Evolutionary conservation across 2,888 invertebrate species (phyloP).

Genomic region (Dolomedes plantarius): DNA sequence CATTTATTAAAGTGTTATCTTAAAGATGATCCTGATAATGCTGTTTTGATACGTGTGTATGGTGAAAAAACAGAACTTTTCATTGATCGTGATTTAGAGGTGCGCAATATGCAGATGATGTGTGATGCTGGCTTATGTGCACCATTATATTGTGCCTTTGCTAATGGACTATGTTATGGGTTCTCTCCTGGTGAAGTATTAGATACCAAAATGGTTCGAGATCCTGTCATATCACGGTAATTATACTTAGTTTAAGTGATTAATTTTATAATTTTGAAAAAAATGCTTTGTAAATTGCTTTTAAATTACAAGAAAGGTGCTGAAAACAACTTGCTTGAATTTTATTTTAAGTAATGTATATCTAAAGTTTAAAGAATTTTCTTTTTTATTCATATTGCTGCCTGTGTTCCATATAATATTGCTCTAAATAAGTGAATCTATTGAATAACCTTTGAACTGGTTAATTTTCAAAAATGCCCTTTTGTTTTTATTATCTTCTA

Average conservation of each 20-base stretch:
- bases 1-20: constrained; percentile 88
- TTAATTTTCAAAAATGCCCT: too few species aligned
- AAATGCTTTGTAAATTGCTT: not conserved
- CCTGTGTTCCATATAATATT: too few species aligned
- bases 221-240: constrained; percentile 74
- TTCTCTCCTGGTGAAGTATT: constrained; percentile 86
- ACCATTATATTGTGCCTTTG: constrained; percentile 90
- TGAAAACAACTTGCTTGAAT: too few species aligned
- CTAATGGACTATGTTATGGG: constrained; percentile 95
- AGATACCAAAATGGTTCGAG: constrained; percentile 81
- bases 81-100: constrained; percentile 90
- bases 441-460: too few species aligned
- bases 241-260: not conserved
- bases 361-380: too few species aligned
- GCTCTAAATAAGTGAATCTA: too few species aligned
- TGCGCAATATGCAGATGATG: constrained; percentile 79
- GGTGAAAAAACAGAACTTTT: constrained; percentile 94
- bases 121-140: constrained; percentile 88
- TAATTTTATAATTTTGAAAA: too few species aligned
- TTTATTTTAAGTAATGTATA: too few species aligned
- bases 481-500: too few species aligned
- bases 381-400: too few species aligned
- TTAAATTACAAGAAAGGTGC: too few species aligned
- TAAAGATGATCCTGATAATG: constrained; percentile 80
- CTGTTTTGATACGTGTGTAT: constrained; percentile 91